Base-by-base conservation (phyloP, 2,113 vertebrate genomes). In the Anarrhichthys ocellatus region DNA sequence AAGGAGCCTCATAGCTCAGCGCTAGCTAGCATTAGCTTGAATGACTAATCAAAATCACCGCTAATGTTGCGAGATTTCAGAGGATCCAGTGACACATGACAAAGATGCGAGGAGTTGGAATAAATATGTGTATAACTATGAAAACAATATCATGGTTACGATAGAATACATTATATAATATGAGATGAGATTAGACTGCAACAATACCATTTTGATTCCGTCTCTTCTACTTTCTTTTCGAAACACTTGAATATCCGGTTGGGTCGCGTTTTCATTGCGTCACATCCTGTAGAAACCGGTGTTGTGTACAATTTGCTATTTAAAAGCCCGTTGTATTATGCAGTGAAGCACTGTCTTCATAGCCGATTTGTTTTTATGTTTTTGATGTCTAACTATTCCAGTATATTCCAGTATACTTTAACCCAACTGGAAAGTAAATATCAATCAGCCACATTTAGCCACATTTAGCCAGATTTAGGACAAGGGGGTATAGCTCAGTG, bases 401-500 rank as follows among this genome's bases (percentile, higher is more conserved):
- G 29, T 32, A 7, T 3, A 2, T 18, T 48, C 11, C 0, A 9
- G 29, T 32, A 7, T 2, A 29, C 5, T 2, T 6, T 13, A 11
- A n/a, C 0, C 36, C 1, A 5, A 9, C 6, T 5, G 0, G 0
- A 2, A 2, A 0, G 0, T 0, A 9, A 36, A 18, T 3, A n/a
- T n/a, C n/a, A n/a, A n/a, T n/a, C n/a, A n/a, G n/a, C n/a, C n/a
- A n/a, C n/a, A n/a, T n/a, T n/a, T n/a, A n/a, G n/a, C n/a, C n/a
- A n/a, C n/a, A n/a, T n/a, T n/a, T n/a, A n/a, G n/a, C n/a, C n/a
- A n/a, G n/a, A n/a, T n/a, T n/a, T n/a, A n/a, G n/a, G 34, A 6
- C 0, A 2, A 2, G 96, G 96, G 96, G 96, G 96, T 96, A 97
- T 97, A 97, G 96, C 96, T 97, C 96, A 97, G 96, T 96, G 96